Evolutionary conservation across 2,797 vertebrate genomes (phyloP).

Genomic region (Borostomias antarcticus): DNA sequence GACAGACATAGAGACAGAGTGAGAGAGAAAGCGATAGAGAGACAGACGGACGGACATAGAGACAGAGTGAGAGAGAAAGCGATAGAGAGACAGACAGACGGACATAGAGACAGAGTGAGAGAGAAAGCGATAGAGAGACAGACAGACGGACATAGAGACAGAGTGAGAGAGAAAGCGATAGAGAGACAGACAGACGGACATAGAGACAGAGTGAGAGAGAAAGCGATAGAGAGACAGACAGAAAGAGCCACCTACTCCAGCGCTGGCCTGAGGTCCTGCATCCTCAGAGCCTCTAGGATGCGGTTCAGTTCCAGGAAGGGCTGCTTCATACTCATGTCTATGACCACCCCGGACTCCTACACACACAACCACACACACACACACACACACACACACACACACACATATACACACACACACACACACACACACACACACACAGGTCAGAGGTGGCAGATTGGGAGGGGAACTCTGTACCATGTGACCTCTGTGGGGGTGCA

Average conservation of each 20-base stretch:
- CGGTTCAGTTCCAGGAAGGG: constrained; percentile 90
- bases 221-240: not conserved
- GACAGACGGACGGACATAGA: no score
- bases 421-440: not conserved
- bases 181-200: not conserved
- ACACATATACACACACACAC: not conserved
- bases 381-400: not conserved
- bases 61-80: not conserved
- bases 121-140: not conserved
- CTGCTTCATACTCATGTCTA: constrained; percentile 91
- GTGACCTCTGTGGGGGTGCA: not conserved
- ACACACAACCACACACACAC: not conserved
- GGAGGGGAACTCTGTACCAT: no score
- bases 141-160: not conserved
- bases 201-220: not conserved
- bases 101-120: not conserved
- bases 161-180: not conserved
- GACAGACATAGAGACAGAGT: no score
- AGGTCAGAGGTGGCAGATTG: not conserved
- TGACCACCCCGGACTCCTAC: constrained; percentile 85
- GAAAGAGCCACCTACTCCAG: constrained; percentile 78
- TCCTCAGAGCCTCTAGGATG: constrained; percentile 88
- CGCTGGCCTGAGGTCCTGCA: constrained; percentile 87
- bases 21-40: no score
- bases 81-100: not conserved